These are phyloP conservation scores for Anabacerthia variegaticeps DNA, from an alignment of 2,797 vertebrate genomes.

Conservation along the genomic window DNA sequence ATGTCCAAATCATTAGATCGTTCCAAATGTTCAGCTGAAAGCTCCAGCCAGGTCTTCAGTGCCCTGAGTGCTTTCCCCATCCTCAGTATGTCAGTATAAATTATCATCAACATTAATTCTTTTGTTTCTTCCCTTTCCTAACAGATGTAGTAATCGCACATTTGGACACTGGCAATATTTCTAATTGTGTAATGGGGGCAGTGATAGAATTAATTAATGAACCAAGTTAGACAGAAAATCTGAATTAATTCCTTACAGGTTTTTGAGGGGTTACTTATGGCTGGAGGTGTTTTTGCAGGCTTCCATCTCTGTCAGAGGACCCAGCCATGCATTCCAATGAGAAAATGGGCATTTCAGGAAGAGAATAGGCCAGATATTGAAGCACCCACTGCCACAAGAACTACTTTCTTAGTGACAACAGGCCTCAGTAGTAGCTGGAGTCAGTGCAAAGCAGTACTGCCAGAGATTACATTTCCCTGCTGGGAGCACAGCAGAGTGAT, in stretches of 20 bases:
- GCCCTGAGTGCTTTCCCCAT: constrained; percentile 30
- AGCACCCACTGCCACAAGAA: not conserved
- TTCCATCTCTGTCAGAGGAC: not conserved
- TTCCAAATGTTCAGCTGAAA: constrained; percentile 33
- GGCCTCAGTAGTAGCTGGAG: not conserved
- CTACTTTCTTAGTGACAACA: not conserved
- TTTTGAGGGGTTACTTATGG: constrained; percentile 30
- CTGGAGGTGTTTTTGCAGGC: not conserved
- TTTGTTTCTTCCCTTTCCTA: constrained; percentile 63
- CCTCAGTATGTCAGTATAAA: constrained; percentile 54
- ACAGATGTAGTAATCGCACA: constrained; percentile 56
- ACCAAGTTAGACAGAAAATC: constrained; percentile 14
- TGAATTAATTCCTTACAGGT: constrained; percentile 53
- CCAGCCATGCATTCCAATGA: not conserved
- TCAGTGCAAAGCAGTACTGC: not conserved
- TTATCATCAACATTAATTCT: constrained; percentile 65
- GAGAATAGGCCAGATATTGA: not conserved
- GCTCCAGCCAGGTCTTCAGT: constrained; percentile 33
- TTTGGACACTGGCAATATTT: constrained; percentile 61
- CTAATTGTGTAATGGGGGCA: constrained; percentile 37
- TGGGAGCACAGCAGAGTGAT: not conserved
- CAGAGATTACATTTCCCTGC: not conserved
- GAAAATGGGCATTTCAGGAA: not conserved
- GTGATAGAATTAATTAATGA: constrained; percentile 66
- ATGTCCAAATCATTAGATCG: not conserved